These are phyloP conservation scores for Sphenodon punctatus DNA, from an alignment of 2,797 vertebrate genomes.

Conservation along the genomic window DNA sequence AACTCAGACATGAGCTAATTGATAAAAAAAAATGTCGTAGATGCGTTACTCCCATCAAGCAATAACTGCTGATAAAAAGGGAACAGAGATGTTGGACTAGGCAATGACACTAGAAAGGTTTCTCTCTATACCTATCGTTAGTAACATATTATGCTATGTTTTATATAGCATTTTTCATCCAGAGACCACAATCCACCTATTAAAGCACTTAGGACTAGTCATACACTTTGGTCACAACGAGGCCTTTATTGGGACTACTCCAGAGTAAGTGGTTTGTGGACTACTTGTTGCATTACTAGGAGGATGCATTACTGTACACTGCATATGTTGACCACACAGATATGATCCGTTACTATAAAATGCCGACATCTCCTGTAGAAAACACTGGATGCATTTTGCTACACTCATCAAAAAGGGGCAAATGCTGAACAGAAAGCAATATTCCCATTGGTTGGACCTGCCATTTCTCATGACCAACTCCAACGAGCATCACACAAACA, in stretches of 20 bases:
- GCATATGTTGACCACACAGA: neutral
- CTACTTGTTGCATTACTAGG: too few species aligned
- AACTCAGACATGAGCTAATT: conserved; percentile 25
- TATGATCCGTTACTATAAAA: neutral
- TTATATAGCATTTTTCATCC: conserved; percentile 25
- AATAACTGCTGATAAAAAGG: neutral
- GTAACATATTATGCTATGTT: neutral
- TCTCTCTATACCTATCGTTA: neutral
- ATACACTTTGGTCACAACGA: too few species aligned
- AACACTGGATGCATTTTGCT: neutral
- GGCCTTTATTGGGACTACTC: too few species aligned
- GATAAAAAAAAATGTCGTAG: neutral
- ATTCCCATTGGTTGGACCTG: neutral
- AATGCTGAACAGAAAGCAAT: neutral
- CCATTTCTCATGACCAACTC: neutral
- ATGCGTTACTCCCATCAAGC: conserved; percentile 4
- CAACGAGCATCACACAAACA: neutral
- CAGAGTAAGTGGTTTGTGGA: too few species aligned
- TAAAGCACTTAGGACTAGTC: conserved; percentile 4
- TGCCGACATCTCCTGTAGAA: neutral
- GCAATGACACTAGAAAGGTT: neutral
- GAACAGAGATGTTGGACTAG: neutral
- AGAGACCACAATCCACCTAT: neutral
- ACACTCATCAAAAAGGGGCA: neutral
- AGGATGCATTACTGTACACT: neutral